Base-by-base conservation (phyloP, 1,140 invertebrate species). In the Philopotamus ludificatus region DNA sequence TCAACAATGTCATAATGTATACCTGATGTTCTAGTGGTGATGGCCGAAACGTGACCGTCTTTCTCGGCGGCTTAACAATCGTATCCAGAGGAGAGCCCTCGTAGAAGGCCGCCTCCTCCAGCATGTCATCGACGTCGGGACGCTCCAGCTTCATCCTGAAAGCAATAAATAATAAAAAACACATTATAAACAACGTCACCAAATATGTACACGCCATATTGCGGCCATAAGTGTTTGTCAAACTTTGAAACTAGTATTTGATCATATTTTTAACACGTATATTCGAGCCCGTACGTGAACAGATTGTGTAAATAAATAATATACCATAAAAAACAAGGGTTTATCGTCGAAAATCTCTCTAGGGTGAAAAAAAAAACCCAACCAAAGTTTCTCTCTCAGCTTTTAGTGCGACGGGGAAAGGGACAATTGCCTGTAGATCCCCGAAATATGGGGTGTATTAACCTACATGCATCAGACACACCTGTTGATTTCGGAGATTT, bases 31-130 rank as follows among this genome's bases (percentile, higher is more conserved):
- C 39, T 25, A 62, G 12, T 21, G 49, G 59, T 2, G 53, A 73
- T 34, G 79, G 71, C 59, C 75, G 78, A 71, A 81, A 81, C 25
- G 76, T 80, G 53, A 81, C 79, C 55, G 79, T 76, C 66, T 81
- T 81, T 39, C 78, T 73, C 9, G 74, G 74, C 18, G 77, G 74
- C 7, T 76, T 77, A 55, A 76, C 76, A 12, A 73, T 75, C 28
- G 79, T 74, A 1, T 72, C 54, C 12, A 63, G 65, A 34, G 75
- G 63, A 1, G 78, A 73, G 1, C 77, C 78, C 57, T 80, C 78
- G 68, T 81, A 81, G 68, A 81, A 81, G 4, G 77, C 76, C 1
- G 78, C 76, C 64, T 81, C 79, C 58, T 81, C 78, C 47, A 81
- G 74, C 15, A 77, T 77, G 57, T 77, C 80, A 72, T 81, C 78